These are phyloP conservation scores for Thymallus thymallus DNA, from an alignment of 2,113 vertebrate genomes.

Conservation along the genomic window DNA sequence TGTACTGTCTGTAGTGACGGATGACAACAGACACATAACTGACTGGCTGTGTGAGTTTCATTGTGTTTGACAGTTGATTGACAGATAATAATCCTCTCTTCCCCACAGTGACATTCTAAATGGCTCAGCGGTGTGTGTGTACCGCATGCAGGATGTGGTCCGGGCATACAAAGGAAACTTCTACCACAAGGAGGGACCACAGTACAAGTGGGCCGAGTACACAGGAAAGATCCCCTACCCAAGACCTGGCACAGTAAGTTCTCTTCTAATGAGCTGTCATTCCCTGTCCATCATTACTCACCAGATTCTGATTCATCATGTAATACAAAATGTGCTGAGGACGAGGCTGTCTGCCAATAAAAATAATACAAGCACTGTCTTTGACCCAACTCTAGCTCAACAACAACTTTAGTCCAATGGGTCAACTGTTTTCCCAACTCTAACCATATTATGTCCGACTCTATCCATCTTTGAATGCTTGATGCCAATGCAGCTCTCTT, in stretches of 20 bases:
- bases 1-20: too few species aligned
- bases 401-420: too few species aligned
- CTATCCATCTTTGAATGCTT: neutral
- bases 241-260: slow-evolving; percentile 79
- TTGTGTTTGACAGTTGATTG: too few species aligned
- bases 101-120: slow-evolving; percentile 74
- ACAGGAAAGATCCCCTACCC: slow-evolving; percentile 79
- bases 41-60: too few species aligned
- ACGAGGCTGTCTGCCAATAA: too few species aligned
- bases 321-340: too few species aligned
- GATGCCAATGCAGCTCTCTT: neutral
- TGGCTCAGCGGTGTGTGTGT: slow-evolving; percentile 78
- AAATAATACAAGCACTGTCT: too few species aligned
- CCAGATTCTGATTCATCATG: too few species aligned
- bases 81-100: neutral
- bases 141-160: slow-evolving; percentile 78
- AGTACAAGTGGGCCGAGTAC: slow-evolving; percentile 80
- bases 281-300: too few species aligned
- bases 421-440: too few species aligned
- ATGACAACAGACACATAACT: too few species aligned
- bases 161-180: slow-evolving; percentile 79
- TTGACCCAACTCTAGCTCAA: too few species aligned
- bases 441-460: neutral
- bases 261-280: neutral
- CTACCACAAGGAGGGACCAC: slow-evolving; percentile 78